Percentiles rank a stretch among this genome's conserved stretches.
Conservation (phyloP, 2,888 invertebrate genomes). For the Masnerella sp. region DNA sequence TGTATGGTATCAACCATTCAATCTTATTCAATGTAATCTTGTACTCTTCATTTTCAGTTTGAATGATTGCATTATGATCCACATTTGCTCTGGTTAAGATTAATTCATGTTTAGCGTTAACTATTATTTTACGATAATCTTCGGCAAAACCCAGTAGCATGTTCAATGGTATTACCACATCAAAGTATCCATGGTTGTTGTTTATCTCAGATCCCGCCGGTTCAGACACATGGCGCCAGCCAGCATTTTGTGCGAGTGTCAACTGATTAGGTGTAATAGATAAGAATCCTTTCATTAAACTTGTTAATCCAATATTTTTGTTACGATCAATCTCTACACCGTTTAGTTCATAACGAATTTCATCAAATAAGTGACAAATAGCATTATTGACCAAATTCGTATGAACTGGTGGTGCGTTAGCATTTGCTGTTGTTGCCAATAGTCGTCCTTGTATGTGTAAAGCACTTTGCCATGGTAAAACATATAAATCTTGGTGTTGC, state of each 20-base stretch:
- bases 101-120: conserved; percentile 20
- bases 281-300: conserved; percentile 57
- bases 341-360: conserved; percentile 71
- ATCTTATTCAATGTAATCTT: conserved; percentile 10
- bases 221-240: conserved; percentile 59
- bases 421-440: not conserved
- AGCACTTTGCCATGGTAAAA: conserved; percentile 7
- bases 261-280: conserved; percentile 53
- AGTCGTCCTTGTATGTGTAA: conserved; percentile 5
- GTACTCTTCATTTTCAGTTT: conserved; percentile 1
- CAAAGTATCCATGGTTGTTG: conserved; percentile 62
- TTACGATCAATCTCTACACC: conserved; percentile 69
- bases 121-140: conserved; percentile 1
- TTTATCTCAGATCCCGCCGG: conserved; percentile 16
- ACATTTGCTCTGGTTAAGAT: conserved; percentile 7
- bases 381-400: conserved; percentile 59
- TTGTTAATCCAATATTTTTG: conserved; percentile 8
- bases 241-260: conserved; percentile 60
- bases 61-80: conserved; percentile 1
- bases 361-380: conserved; percentile 68
- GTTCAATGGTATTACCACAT: conserved; percentile 69
- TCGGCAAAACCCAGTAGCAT: conserved; percentile 66
- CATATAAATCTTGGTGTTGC: conserved; percentile 4
- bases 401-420: not conserved
- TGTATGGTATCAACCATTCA: conserved; percentile 19